These are phyloP conservation scores for Drosophila suboccidentalis DNA, from an alignment of 2,888 invertebrate species.

Conservation along the genomic window DNA sequence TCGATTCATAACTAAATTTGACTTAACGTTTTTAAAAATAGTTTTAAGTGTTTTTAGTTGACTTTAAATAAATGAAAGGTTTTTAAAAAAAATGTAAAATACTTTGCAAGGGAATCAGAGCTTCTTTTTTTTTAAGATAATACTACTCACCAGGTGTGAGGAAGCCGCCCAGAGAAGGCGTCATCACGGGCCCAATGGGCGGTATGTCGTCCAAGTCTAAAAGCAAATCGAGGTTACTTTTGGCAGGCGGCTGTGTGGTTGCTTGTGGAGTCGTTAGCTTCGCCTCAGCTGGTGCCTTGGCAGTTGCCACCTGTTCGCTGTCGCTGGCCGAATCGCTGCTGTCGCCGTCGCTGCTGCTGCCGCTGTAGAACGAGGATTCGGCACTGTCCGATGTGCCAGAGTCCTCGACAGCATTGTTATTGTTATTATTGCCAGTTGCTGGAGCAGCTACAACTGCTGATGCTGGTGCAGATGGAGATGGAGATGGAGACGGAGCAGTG, in stretches of 20 bases:
- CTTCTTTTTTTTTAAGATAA: not conserved
- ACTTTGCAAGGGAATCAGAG: too few species aligned
- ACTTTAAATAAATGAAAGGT: too few species aligned
- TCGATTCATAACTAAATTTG: too few species aligned
- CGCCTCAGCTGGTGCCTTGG: conserved; percentile 27
- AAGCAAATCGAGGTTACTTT: conserved; percentile 92
- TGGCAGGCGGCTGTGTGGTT: conserved; percentile 66
- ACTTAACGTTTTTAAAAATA: too few species aligned
- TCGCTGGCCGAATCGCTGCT: conserved; percentile 29
- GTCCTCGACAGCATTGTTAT: conserved; percentile 34
- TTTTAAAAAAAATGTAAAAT: too few species aligned
- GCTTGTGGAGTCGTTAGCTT: conserved; percentile 4
- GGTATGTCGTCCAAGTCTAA: conserved; percentile 92
- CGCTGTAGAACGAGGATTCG: conserved; percentile 77
- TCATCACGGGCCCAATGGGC: conserved; percentile 89
- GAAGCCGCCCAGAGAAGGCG: conserved; percentile 93
- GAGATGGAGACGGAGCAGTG: not conserved
- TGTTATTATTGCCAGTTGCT: conserved; percentile 37
- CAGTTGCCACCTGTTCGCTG: conserved; percentile 3
- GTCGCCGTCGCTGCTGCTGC: conserved; percentile 52
- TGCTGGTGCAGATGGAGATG: not conserved
- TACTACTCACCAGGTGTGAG: conserved; percentile 88
- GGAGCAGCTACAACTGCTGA: not conserved
- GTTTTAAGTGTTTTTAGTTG: too few species aligned
- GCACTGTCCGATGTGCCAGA: conserved; percentile 82